Conservation (phyloP, 1,140 invertebrate species). For the Steinernema feltiae region DNA sequence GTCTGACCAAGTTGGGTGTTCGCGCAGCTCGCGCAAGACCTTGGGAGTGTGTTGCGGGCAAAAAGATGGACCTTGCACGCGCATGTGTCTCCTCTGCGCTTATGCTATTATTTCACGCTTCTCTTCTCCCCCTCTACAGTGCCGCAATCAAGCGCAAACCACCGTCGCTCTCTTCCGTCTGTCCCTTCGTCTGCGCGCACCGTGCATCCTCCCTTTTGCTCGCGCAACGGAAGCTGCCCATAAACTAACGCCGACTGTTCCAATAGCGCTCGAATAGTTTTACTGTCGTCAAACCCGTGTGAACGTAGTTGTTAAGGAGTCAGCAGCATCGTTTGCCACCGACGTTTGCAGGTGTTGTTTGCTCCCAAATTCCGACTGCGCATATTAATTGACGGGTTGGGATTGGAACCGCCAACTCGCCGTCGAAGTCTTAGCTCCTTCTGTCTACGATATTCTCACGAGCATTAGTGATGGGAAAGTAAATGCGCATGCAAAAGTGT, state of each 20-base stretch:
- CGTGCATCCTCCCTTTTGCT: not conserved
- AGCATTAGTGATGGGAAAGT: slow-evolving; percentile 5
- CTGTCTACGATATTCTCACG: not conserved
- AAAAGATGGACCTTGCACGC: not conserved
- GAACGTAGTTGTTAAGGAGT: no score
- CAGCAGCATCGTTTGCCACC: no score
- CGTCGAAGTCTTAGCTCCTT: not conserved
- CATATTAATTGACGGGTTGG: not conserved
- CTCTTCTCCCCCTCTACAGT: not conserved
- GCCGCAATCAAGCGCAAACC: not conserved
- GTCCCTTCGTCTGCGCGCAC: not conserved
- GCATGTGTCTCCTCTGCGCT: not conserved
- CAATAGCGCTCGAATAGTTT: not conserved
- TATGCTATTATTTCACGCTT: slow-evolving; percentile 14
- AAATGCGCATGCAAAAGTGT: not conserved
- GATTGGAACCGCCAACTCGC: not conserved
- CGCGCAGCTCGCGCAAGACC: not conserved
- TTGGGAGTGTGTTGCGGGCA: not conserved
- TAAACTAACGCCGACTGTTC: not conserved
- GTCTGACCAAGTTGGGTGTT: not conserved
- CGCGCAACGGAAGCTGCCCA: slow-evolving; percentile 11
- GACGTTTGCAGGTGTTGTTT: not conserved
- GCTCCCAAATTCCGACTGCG: no score
- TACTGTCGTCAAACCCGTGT: not conserved
- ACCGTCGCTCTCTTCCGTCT: not conserved